A percentile compares a stretch with the other conserved stretches of the same genome.
These are phyloP conservation scores for Xiphias gladius DNA, from an alignment of 2,113 vertebrate species.

Conservation along the genomic window DNA sequence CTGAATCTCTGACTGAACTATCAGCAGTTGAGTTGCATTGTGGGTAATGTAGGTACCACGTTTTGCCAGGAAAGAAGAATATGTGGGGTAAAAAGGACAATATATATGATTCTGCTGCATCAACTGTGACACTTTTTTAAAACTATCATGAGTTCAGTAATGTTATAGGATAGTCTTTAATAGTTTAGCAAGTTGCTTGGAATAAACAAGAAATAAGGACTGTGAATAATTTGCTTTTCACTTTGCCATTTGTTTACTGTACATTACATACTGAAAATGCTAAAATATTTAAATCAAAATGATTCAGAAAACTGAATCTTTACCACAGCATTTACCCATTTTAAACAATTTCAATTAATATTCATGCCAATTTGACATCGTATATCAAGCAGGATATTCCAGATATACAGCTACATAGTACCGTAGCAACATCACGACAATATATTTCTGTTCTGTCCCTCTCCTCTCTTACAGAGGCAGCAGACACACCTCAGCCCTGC, in stretches of 20 bases:
- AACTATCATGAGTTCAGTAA: too few species aligned
- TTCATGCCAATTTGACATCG: not conserved
- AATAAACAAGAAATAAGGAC: not conserved
- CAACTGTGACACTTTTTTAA: not conserved
- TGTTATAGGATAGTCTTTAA: not conserved
- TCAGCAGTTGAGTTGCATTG: conserved; percentile 5
- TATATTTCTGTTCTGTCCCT: conserved; percentile 16
- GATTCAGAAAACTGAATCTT: not conserved
- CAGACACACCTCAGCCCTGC: conserved; percentile 58
- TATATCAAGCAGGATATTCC: not conserved
- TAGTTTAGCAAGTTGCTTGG: not conserved
- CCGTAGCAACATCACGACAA: not conserved
- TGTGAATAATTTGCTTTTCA: not conserved
- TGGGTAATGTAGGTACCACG: not conserved
- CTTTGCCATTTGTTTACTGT: not conserved
- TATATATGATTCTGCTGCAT: not conserved
- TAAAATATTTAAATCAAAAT: not conserved
- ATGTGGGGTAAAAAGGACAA: not conserved
- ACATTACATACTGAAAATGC: not conserved
- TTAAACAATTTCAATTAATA: not conserved
- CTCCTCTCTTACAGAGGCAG: conserved; percentile 31
- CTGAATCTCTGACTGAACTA: not conserved
- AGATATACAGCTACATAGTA: not conserved
- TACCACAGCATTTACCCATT: not conserved
- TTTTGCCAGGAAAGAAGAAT: not conserved